These are phyloP conservation scores for Antigone vipio DNA, from an alignment of 2,113 vertebrate species.

Conservation along the genomic window DNA sequence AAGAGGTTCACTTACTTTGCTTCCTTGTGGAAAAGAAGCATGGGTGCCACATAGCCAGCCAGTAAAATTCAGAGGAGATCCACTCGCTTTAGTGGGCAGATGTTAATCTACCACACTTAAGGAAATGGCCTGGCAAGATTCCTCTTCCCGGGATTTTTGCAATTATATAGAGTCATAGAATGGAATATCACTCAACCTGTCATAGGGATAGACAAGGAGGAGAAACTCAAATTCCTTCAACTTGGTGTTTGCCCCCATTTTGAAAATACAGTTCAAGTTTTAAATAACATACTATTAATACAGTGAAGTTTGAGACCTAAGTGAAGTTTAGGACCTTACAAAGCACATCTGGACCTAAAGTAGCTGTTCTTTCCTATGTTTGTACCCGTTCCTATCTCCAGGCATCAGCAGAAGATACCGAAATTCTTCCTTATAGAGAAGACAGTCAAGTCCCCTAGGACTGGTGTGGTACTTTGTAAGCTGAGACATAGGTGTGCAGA, in stretches of 20 bases:
- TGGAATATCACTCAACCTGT: not conserved
- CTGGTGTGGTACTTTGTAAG: not conserved
- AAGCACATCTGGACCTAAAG: not conserved
- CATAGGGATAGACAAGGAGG: not conserved
- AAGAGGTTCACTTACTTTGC: not conserved
- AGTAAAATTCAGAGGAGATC: not conserved
- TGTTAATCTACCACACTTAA: not conserved
- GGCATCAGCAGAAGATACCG: not conserved
- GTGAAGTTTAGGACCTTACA: not conserved
- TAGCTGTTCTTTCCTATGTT: not conserved
- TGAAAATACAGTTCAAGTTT: not conserved
- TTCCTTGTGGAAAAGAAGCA: not conserved
- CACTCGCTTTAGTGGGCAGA: not conserved
- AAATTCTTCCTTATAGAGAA: not conserved
- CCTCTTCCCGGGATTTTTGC: not conserved
- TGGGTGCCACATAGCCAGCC: not conserved
- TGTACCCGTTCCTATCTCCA: not conserved
- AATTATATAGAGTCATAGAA: not conserved
- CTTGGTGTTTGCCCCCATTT: not conserved
- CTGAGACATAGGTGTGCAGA: not conserved
- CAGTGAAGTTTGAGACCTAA: not conserved
- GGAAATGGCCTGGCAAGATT: not conserved
- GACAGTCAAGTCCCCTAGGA: too few relatives aligned
- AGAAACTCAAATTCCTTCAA: not conserved
- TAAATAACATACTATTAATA: not conserved